Percentiles rank a stretch among this genome's conserved stretches.
Evolutionary conservation across 2,888 invertebrate genomes (phyloP).

Genomic region (Syrista parreyssii): DNA sequence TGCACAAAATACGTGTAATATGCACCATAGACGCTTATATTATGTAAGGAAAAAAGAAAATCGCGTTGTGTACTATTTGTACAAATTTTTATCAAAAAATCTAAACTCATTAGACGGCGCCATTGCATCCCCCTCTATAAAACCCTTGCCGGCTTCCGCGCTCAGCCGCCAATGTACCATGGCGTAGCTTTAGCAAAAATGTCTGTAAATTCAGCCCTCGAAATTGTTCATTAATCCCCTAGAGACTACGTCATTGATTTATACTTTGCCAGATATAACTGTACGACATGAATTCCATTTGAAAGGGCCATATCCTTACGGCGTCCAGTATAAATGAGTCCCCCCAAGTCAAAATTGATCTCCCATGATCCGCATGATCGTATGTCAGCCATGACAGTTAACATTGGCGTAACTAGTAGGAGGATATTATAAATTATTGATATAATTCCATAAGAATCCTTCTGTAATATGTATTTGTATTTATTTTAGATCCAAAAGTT

Average conservation of each 20-base stretch:
- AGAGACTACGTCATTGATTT: neutral
- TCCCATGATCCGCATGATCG: neutral
- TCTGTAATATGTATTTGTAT: neutral
- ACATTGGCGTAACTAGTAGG: neutral
- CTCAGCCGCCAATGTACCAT: neutral
- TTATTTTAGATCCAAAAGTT: neutral
- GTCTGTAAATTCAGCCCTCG: neutral
- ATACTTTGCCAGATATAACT: neutral
- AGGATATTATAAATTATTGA: neutral
- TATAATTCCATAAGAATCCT: neutral
- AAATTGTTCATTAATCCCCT: neutral
- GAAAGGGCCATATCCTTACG: neutral
- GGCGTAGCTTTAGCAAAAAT: neutral
- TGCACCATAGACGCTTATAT: too few species aligned
- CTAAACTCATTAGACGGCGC: neutral
- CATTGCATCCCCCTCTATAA: neutral
- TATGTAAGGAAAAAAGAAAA: too few species aligned
- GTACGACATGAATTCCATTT: neutral
- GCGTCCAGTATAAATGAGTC: neutral
- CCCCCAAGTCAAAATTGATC: neutral
- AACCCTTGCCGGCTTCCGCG: accelerated
- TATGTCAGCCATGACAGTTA: neutral
- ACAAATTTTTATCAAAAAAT: too few species aligned
- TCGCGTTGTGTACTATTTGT: too few species aligned
- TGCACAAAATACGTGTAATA: neutral